A percentile compares a stretch with the other conserved stretches of the same genome.
Evolutionary conservation across 2,113 vertebrate species (phyloP).

Genomic region (Upupa epops): DNA sequence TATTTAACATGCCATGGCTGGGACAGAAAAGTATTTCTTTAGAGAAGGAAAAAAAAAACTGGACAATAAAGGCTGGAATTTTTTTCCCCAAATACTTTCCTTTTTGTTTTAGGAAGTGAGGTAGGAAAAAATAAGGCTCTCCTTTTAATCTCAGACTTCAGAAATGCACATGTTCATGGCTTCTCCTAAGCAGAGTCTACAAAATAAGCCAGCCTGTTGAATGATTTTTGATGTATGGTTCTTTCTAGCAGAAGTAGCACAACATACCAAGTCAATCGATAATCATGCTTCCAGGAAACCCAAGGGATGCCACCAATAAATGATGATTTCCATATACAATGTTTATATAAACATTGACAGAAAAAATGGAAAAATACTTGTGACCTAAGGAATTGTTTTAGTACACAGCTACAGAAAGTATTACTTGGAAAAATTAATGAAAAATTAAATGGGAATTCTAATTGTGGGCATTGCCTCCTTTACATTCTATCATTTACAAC

Average conservation of each 20-base stretch:
- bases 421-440: not conserved
- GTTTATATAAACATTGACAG: not conserved
- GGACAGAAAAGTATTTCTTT: not conserved
- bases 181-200: not conserved
- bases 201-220: constrained; percentile 50
- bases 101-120: not conserved
- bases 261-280: not conserved
- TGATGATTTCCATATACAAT: not conserved
- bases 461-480: not conserved
- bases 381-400: not conserved
- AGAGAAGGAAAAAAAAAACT: not conserved
- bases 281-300: not conserved
- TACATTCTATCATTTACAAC: not conserved
- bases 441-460: not conserved
- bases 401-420: not conserved
- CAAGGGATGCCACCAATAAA: not conserved
- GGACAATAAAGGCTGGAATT: not conserved
- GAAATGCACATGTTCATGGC: not conserved
- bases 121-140: not conserved
- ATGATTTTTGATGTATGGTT: constrained; percentile 24
- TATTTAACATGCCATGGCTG: not conserved
- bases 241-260: not conserved
- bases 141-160: not conserved
- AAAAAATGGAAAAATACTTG: not conserved
- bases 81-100: not conserved